phyloP scores from a whole-genome alignment of 2,888 invertebrate genomes.

The Caradrina clavipalpis region DNA sequence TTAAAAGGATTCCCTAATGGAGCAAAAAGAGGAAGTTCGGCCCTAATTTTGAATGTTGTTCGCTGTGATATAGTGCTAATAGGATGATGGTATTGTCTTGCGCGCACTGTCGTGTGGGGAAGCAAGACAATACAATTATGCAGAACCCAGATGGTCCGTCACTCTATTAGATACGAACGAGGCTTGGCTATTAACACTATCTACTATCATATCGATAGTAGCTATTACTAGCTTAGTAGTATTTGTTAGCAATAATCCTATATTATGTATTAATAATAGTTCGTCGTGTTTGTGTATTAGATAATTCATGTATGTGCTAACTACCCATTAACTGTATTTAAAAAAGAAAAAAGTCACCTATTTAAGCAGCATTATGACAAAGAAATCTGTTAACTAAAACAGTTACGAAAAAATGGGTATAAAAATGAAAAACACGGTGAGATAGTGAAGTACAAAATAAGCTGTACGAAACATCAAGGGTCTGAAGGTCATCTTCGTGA shows the following conservation, averaged over 20 bases:
- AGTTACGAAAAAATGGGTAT: background rate
- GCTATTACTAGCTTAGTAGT: background rate
- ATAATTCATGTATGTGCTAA: background rate
- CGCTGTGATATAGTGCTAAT: slow-evolving; percentile 31
- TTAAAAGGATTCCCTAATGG: slow-evolving; percentile 62
- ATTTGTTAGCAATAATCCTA: background rate
- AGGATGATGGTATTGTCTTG: slow-evolving; percentile 33
- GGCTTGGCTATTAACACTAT: slow-evolving; percentile 26
- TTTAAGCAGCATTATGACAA: background rate
- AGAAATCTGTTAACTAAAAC: background rate
- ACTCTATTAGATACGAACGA: slow-evolving; percentile 48
- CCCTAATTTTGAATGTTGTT: slow-evolving; percentile 41
- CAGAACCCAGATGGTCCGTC: slow-evolving; percentile 56
- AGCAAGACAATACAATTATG: slow-evolving; percentile 52
- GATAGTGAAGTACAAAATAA: slow-evolving; percentile 41
- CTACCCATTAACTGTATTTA: background rate
- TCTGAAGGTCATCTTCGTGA: slow-evolving; percentile 66
- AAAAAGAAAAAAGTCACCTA: background rate
- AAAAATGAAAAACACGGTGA: slow-evolving; percentile 26
- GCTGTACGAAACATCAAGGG: slow-evolving; percentile 61
- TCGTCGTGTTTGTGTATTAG: background rate
- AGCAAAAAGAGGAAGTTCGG: slow-evolving; percentile 51
- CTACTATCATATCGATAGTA: slow-evolving; percentile 11
- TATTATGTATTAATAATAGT: background rate
- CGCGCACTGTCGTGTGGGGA: slow-evolving; percentile 23